A percentile compares a stretch with the other conserved stretches of the same genome.
Evolutionary conservation across 2,888 invertebrate species (phyloP).

Genomic region (Eutolmus rufibarbis): DNA sequence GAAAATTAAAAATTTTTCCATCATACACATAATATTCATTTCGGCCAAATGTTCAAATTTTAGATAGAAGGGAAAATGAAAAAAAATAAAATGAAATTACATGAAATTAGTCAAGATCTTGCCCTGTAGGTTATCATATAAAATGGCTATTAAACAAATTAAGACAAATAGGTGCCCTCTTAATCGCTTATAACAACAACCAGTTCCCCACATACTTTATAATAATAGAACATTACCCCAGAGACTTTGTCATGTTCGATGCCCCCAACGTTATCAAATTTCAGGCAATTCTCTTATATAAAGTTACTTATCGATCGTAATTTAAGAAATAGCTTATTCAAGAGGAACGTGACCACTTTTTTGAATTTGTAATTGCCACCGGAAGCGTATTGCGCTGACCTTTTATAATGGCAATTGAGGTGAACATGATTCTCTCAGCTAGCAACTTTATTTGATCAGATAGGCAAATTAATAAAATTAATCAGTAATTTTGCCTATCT

Average conservation of each 20-base stretch:
- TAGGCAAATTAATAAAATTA: neutral
- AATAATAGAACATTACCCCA: neutral
- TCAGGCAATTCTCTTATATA: neutral
- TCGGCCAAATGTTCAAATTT: neutral
- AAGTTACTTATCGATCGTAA: neutral
- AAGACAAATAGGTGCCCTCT: neutral
- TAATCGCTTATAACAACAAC: neutral
- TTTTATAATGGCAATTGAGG: neutral
- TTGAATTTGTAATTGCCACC: neutral
- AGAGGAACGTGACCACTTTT: neutral
- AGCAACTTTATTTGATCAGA: neutral
- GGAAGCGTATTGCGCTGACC: neutral
- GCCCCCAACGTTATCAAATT: neutral
- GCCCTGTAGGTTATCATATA: neutral
- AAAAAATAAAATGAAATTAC: neutral
- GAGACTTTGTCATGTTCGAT: neutral
- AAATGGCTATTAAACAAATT: neutral
- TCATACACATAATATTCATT: no score
- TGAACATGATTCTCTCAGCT: neutral
- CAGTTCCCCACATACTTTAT: neutral
- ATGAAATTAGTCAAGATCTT: neutral
- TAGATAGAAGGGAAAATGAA: neutral
- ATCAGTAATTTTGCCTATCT: neutral
- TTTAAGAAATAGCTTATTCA: neutral
- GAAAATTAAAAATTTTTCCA: no score